Percentiles rank a stretch among this genome's conserved stretches.
Conservation (phyloP, 2,888 invertebrate genomes). For the Caenorhabditis sp. region DNA sequence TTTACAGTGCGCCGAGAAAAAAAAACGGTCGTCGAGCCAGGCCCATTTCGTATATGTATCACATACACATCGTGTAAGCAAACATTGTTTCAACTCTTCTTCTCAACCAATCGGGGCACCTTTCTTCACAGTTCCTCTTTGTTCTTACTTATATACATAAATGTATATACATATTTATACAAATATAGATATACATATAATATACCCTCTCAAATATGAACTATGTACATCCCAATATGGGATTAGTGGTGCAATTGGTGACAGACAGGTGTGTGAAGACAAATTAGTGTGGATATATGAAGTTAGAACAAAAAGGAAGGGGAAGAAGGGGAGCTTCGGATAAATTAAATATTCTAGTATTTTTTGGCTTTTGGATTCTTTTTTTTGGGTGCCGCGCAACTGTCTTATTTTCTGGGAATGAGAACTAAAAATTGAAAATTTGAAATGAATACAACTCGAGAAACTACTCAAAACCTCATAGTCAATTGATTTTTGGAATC, state of each 20-base stretch:
- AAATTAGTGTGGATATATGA: background rate
- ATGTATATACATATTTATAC: background rate
- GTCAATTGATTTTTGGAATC: too few species aligned
- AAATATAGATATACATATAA: background rate
- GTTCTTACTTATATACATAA: constrained; percentile 22
- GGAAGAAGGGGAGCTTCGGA: background rate
- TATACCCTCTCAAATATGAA: constrained; percentile 13
- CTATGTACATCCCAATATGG: too few species aligned
- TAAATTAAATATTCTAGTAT: constrained; percentile 39
- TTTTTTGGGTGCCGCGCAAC: background rate
- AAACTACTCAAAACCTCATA: too few species aligned
- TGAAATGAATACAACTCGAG: too few species aligned
- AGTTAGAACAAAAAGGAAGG: background rate
- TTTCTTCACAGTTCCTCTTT: constrained; percentile 26
- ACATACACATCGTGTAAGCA: constrained; percentile 38
- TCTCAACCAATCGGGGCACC: constrained; percentile 3
- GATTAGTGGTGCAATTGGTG: too few species aligned
- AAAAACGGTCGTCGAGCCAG: constrained; percentile 7
- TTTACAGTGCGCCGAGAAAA: constrained; percentile 27
- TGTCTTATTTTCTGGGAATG: too few species aligned
- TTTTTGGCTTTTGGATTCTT: constrained; percentile 12
- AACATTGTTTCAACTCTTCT: constrained; percentile 14
- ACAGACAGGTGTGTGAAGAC: background rate
- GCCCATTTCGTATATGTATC: constrained; percentile 39
- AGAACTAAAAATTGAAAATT: too few species aligned